Evolutionary conservation across 1,140 invertebrate species (phyloP).

Genomic region (Metaphire vulgaris): DNA sequence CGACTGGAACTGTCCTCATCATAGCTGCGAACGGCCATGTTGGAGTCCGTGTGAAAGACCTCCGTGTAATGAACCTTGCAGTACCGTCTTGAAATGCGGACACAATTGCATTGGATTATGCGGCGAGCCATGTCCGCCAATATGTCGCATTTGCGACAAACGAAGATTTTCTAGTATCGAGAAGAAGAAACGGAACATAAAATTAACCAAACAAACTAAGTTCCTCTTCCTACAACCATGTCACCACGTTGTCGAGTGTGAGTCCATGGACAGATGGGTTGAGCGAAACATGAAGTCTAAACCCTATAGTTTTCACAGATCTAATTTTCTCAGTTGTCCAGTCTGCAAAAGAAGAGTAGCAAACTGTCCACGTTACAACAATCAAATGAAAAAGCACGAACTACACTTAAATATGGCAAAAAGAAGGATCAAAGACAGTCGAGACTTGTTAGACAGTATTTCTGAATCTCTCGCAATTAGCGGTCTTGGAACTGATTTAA

Average conservation of each 20-base stretch:
- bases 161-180: conserved; percentile 56
- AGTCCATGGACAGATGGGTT: conserved; percentile 57
- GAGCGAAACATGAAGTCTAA: conserved; percentile 25
- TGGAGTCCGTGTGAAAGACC: conserved; percentile 56
- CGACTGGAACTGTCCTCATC: conserved; percentile 55
- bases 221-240: conserved; percentile 62
- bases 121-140: conserved; percentile 59
- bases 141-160: conserved; percentile 51
- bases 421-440: neutral
- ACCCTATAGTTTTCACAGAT: neutral
- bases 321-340: neutral
- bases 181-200: conserved; percentile 48
- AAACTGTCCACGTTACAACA: neutral
- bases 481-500: too few species aligned
- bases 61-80: conserved; percentile 52
- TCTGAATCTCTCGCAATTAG: too few species aligned
- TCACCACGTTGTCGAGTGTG: conserved; percentile 58
- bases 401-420: neutral
- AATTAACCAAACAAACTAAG: conserved; percentile 45
- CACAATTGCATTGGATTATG: conserved; percentile 60
- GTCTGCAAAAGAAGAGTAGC: neutral
- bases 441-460: neutral
- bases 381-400: neutral
- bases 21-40: conserved; percentile 57
- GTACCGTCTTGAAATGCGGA: conserved; percentile 53